Base-by-base conservation (phyloP, 2,797 vertebrate species). In the Nannoperca obscura region DNA sequence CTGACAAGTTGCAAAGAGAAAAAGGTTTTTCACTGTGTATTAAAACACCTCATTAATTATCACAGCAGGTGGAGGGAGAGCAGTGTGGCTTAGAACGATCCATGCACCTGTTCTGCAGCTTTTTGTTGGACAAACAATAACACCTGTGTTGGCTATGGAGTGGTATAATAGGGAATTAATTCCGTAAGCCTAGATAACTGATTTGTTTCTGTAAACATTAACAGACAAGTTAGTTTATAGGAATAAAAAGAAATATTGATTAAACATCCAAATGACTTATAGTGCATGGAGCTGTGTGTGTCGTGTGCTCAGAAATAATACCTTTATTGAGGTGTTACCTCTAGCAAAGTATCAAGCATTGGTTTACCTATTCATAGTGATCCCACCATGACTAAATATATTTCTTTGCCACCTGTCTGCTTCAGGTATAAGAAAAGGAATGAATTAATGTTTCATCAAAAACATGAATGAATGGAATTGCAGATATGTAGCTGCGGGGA, bases 11-110 rank as follows among this genome's bases (percentile, higher is more conserved):
- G n/a, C 64, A 49, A 69, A 80, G 66, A 79, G 73, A 84, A 70
- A 58, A 74, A 54, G 79, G 70, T 66, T 74, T 85, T 84, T 84
- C 72, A 50, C 57, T 40, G 80, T 30, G 55, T 78, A 85, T 83
- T 70, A 76, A 89, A 90, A 76, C 84, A 86, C 80, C 80, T 90
- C 88, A 91, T 94, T 92, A 92, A 91, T 93, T 93, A 94, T 90
- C 84, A 54, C 90, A 91, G 91, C 93, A 91, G 92, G 92, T 91
- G 90, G 85, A 90, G 59, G 64, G 76, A 74, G 75, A 80, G 78
- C 83, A 36, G 69, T 38, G 53, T 65, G 84, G 86, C 90, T 93
- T 89, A 91, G 55, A 83, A 20, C 44, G 61, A 81, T 78, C 82
- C 79, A 10, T 57, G 80, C 91, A 93, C 91, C 91, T 93, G 91